Evolutionary conservation across 2,113 vertebrate genomes (phyloP).

Genomic region (Penelope pileata): DNA sequence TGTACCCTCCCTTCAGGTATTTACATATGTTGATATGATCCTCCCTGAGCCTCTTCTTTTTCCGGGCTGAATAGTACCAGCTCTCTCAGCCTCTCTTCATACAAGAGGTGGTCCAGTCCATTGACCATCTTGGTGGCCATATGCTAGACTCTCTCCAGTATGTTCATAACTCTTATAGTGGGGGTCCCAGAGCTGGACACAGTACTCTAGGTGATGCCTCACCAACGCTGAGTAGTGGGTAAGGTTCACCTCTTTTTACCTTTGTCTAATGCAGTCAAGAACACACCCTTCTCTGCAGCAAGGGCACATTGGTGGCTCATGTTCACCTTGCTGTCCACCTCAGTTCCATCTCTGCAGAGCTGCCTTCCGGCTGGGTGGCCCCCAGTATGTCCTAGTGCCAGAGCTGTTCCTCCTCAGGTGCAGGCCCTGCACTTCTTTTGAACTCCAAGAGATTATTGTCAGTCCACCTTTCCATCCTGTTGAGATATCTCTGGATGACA

Average conservation of each 20-base stretch:
- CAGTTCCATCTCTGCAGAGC: not conserved
- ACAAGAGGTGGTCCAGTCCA: not conserved
- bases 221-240: not conserved
- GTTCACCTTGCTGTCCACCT: not conserved
- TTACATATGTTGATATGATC: not conserved
- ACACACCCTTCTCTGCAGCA: not conserved
- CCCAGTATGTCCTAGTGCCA: not conserved
- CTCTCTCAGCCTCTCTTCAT: not conserved
- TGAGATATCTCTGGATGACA: not conserved
- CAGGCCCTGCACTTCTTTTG: not conserved
- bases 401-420: not conserved
- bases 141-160: not conserved
- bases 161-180: not conserved
- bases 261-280: not conserved
- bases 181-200: not conserved
- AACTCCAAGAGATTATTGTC: not conserved
- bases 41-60: not conserved
- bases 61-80: too few relatives aligned
- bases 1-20: not conserved
- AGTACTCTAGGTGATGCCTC: not conserved
- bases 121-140: not conserved
- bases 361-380: not conserved
- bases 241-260: not conserved
- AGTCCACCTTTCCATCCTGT: not conserved
- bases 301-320: not conserved